Evolutionary conservation across 2,113 vertebrate genomes (phyloP).

Genomic region (Hydropotes inermis): DNA sequence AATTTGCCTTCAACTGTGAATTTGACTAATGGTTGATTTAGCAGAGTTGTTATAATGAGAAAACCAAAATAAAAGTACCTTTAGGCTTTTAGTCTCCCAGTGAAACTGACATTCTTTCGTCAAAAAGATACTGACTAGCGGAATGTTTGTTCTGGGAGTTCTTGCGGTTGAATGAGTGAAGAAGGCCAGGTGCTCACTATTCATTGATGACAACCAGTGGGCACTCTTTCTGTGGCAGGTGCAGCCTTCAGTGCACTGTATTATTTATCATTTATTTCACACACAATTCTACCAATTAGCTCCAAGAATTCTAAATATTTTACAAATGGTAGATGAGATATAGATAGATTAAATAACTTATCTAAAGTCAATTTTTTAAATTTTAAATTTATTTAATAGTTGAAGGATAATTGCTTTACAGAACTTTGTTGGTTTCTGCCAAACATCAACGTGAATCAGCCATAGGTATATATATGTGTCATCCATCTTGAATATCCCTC

Average conservation of each 20-base stretch:
- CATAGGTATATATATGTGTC: too few relatives aligned
- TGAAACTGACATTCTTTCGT: not conserved
- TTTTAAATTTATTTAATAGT: too few relatives aligned
- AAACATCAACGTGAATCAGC: too few relatives aligned
- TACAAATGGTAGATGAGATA: not conserved
- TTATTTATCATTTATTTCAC: not conserved
- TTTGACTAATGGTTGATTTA: not conserved
- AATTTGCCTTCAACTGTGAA: not conserved
- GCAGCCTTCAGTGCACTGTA: not conserved
- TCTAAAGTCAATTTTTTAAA: not conserved
- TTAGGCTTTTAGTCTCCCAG: not conserved
- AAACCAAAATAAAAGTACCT: not conserved
- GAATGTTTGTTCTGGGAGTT: not conserved
- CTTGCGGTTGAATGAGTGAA: not conserved
- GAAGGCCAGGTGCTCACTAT: not conserved
- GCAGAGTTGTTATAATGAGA: not conserved
- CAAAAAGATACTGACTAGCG: not conserved
- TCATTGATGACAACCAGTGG: not conserved
- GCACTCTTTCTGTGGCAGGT: not conserved
- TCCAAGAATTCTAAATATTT: not conserved
- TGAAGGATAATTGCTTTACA: too few relatives aligned
- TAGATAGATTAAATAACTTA: not conserved
- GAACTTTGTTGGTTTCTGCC: too few relatives aligned
- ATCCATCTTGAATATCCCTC: too few relatives aligned
- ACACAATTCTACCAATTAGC: not conserved